Evolutionary conservation across 2,888 invertebrate species (phyloP).

Genomic region (Melipona bicolor): DNA sequence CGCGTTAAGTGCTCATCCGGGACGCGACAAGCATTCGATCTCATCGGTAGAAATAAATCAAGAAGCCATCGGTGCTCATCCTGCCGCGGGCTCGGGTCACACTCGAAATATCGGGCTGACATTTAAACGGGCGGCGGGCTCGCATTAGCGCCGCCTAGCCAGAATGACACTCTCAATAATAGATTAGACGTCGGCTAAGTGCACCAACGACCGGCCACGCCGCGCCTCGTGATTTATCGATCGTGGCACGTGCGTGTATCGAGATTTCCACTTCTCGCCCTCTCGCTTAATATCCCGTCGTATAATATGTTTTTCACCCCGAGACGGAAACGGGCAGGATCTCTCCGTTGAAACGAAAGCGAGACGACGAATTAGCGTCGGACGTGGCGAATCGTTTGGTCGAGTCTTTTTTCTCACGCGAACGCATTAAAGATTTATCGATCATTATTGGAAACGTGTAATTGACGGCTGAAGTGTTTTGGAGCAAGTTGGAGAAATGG

Average conservation of each 20-base stretch:
- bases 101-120: constrained; percentile 71
- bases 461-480: constrained; percentile 5
- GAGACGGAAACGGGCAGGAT: constrained; percentile 47
- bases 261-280: constrained; percentile 75
- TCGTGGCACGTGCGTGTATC: constrained; percentile 77
- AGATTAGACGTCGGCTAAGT: constrained; percentile 82
- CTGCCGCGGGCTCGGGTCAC: constrained; percentile 38
- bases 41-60: constrained; percentile 70
- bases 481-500: background rate
- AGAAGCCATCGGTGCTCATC: constrained; percentile 56
- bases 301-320: constrained; percentile 36
- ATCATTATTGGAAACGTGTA: constrained; percentile 9
- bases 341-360: constrained; percentile 34
- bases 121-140: constrained; percentile 74
- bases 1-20: constrained; percentile 43
- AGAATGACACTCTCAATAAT: constrained; percentile 81
- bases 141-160: constrained; percentile 69
- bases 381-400: constrained; percentile 24
- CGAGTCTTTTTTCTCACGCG: background rate
- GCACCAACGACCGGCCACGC: constrained; percentile 70
- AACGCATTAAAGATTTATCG: constrained; percentile 16
- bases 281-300: constrained; percentile 47
- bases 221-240: constrained; percentile 79
- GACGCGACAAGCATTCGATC: constrained; percentile 65
- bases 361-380: constrained; percentile 55